Percentiles rank a stretch among this genome's conserved stretches.
These are phyloP conservation scores for Penelope pileata DNA, from an alignment of 2,113 vertebrate genomes.

Conservation along the genomic window DNA sequence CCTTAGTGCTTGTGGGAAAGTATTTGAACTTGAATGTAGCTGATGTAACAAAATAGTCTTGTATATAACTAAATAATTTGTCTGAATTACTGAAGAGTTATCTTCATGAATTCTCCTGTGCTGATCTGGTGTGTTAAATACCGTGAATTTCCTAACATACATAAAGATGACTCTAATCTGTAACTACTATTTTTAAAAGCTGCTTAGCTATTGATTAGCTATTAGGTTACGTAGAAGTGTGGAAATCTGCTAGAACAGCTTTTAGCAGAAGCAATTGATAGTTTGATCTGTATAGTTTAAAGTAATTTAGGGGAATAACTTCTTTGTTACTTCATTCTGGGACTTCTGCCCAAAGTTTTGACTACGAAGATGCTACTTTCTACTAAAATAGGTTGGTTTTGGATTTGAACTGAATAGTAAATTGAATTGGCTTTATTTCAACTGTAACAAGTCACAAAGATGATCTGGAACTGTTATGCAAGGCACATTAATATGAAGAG, in stretches of 20 bases:
- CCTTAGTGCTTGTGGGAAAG: not conserved
- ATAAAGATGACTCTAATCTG: not conserved
- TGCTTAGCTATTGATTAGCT: not conserved
- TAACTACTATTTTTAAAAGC: not conserved
- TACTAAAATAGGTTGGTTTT: not conserved
- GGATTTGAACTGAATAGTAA: not conserved
- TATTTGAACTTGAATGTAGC: not conserved
- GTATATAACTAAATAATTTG: not conserved
- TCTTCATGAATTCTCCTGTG: not conserved
- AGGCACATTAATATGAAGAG: not conserved
- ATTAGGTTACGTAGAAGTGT: not conserved
- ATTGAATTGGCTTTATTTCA: not conserved
- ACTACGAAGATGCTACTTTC: not conserved
- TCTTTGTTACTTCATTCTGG: not conserved
- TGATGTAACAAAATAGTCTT: too few relatives aligned
- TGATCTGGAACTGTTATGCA: not conserved
- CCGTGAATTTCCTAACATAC: not conserved
- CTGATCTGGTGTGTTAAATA: not conserved
- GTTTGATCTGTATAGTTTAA: not conserved
- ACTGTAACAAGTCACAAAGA: not conserved
- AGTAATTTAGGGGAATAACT: not conserved
- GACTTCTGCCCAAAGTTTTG: not conserved
- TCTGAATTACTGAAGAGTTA: not conserved
- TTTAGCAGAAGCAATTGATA: not conserved
- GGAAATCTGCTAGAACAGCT: not conserved